Evolutionary conservation across 2,113 vertebrate genomes (phyloP).

Genomic region (Nycticorax nycticorax): DNA sequence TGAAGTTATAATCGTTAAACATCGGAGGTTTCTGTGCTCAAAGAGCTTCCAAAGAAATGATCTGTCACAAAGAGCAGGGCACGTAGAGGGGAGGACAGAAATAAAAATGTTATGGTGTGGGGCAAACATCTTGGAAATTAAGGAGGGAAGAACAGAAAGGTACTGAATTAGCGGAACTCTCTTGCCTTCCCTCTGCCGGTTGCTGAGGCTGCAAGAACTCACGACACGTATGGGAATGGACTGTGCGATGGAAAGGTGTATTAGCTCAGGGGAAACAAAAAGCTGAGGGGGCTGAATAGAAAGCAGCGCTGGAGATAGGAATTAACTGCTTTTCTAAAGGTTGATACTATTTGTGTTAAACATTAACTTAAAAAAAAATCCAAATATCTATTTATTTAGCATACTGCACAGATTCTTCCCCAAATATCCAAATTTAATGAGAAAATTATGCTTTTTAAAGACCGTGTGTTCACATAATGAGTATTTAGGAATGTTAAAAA

Average conservation of each 20-base stretch:
- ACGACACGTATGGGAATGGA: background rate
- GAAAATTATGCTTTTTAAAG: constrained; percentile 25
- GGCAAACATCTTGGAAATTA: background rate
- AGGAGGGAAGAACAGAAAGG: background rate
- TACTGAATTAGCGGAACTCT: background rate
- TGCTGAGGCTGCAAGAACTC: background rate
- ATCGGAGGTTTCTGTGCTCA: background rate
- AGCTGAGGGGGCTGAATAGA: background rate
- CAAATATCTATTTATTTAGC: constrained; percentile 12
- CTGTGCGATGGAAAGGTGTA: background rate
- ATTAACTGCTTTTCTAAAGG: background rate
- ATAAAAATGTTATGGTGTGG: background rate
- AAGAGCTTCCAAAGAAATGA: background rate
- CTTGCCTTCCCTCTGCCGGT: background rate
- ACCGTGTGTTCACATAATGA: background rate
- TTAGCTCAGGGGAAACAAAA: background rate
- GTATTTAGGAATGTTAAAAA: constrained; percentile 21
- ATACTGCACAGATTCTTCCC: background rate
- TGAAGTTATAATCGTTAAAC: background rate
- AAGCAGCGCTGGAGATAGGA: background rate
- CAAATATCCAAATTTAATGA: background rate
- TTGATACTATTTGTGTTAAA: constrained; percentile 29
- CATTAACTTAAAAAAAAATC: background rate
- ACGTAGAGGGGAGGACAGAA: background rate
- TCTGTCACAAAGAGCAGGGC: background rate